Base-by-base conservation (phyloP, 2,113 vertebrate species). In the Fregetta grallaria region DNA sequence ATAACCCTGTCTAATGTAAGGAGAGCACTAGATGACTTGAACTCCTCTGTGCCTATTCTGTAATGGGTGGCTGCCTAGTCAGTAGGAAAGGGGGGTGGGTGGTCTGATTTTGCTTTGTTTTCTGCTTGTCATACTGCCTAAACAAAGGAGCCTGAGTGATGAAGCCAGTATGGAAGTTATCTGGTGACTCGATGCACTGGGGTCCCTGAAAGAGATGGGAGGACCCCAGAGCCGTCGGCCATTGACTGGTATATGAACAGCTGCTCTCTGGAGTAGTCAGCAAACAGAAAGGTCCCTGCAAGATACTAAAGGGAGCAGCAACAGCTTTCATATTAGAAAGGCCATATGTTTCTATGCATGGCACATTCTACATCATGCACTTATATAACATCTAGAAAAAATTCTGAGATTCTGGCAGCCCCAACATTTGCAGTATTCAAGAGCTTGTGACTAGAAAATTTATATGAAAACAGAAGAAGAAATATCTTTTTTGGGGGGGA, bases 311-410 rank as follows among this genome's bases (percentile, higher is more conserved):
- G 72, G 38, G n/a, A 96, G 11, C 32, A 92, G 55, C 16, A 85
- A 67, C 61, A 93, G 32, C 55, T 89, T 95, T 89, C 36, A 4
- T 80, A 76, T 73, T 86, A 93, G 42, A 85, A 95, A 89, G 44
- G 15, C 49, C 77, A 68, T 93, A 91, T 93, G 77, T 53, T 94
- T 58, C 77, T n/a, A 26, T 29, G 34, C 50, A 42, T 36, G 42
- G 13, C 25, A 88, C 13, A 83, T 81, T 61, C 58, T 90, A 22
- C 34, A 86, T 86, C 42, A 29, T 49, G 40, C 40, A 78, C 34
- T 91, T 68, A 38, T 13, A 68, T 65, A 22, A 21, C 10, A 78
- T 23, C 49, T 42, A 92, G 74, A 62, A 89, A 94, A 73, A 83
- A 38, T 9, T 40, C 18, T 53, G 34, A 86, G 26, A 79, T n/a